Evolutionary conservation across 2,113 vertebrate species (phyloP), one percentile per base, ranked within the genome.

Genomic region (Galeopterus variegatus): DNA sequence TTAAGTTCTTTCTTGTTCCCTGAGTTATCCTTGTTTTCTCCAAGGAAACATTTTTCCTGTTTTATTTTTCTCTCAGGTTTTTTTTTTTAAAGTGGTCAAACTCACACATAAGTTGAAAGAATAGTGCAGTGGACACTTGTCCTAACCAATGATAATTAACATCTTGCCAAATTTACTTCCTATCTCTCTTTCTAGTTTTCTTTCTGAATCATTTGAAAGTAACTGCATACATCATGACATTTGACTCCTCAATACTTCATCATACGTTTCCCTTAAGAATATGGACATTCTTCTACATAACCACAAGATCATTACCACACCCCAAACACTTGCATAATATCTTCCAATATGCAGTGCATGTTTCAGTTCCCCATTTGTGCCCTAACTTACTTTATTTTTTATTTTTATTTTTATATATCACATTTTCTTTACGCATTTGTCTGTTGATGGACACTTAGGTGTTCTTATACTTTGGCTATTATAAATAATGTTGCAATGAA

Each of bases 41-140:
- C 56, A 93, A 83, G 76, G 56, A 41, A 41, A 73, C 21, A 82
- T 85, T 95, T 65, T 90, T 76, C 10, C 13, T 76, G 2, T 48
- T 75, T 65, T 79, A 79, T 94, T 52, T 56, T 88, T 83, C 26
- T 75, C 41, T 83, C 13, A 88, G 26, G 6, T 79, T 93, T 89
- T 95, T 24, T n/a, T 79, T 90, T 85, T 4, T 41, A 41, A 67
- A 88, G 69, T 90, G 56, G 73, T 81, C 64, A 92, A 52, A 77
- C 23, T 82, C 85, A 65, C 9, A 70, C 21, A 7, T 62, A 72
- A 64, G 15, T 48, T 72, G 26, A 85, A 64, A 75, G 56, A 72
- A 21, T 12, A 41, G 19, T 75, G 56, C 7, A 81, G 7, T 62
- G 58, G 36, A 19, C 69, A 36, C 17, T 60, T 81, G 90, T 4